Conservation (phyloP, 2,797 vertebrate genomes). For the Clarias platycephalus region DNA sequence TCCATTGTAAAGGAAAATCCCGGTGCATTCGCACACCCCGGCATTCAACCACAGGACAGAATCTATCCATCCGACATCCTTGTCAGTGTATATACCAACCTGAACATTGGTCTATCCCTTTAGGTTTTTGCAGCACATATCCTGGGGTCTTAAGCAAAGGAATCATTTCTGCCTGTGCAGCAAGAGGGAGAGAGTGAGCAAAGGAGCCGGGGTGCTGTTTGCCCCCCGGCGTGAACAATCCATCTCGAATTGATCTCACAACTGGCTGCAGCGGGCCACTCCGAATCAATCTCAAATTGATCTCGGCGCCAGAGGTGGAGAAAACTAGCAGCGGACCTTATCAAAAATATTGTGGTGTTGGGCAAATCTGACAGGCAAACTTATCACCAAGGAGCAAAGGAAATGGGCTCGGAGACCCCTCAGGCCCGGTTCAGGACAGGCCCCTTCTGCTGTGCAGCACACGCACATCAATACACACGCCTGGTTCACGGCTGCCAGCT, state of each 20-base stretch:
- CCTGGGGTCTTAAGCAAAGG: constrained; percentile 46
- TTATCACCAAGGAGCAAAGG: constrained; percentile 80
- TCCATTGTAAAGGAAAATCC: constrained; percentile 61
- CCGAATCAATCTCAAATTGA: constrained; percentile 86
- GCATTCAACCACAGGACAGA: constrained; percentile 21
- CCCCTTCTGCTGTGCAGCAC: constrained; percentile 27
- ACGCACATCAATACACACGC: constrained; percentile 40
- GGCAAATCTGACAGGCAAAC: constrained; percentile 83
- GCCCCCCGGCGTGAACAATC: constrained; percentile 79
- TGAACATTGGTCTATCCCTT: constrained; percentile 46
- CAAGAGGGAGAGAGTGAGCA: constrained; percentile 38
- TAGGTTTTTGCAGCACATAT: constrained; percentile 33
- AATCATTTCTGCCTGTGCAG: constrained; percentile 46
- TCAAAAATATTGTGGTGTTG: constrained; percentile 84
- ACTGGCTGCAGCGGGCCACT: constrained; percentile 78
- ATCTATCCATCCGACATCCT: constrained; percentile 37
- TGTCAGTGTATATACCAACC: constrained; percentile 40
- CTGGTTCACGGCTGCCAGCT: constrained; percentile 36
- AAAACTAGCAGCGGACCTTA: constrained; percentile 83
- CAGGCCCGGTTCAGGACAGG: constrained; percentile 68
- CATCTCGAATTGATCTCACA: constrained; percentile 84
- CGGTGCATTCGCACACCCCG: constrained; percentile 14
- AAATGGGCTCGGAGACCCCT: constrained; percentile 77
- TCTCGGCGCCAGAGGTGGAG: constrained; percentile 82
- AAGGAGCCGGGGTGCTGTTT: constrained; percentile 69